Percentiles rank a stretch among this genome's conserved stretches.
Conservation (phyloP, 2,888 invertebrate species). For the Rhagonycha lutea region DNA sequence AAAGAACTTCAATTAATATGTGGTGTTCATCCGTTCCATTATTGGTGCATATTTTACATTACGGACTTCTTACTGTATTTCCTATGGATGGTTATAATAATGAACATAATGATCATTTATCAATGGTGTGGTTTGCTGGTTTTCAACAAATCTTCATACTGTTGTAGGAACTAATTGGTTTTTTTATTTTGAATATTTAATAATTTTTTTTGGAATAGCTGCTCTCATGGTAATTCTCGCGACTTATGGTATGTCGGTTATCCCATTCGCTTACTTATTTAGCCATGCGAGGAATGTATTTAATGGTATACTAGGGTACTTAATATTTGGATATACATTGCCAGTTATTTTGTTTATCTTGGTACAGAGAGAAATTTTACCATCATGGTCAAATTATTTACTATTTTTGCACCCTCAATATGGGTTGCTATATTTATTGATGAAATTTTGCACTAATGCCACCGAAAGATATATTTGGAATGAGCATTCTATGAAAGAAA, state of each 20-base stretch:
- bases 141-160: background rate
- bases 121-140: background rate
- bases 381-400: background rate
- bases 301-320: background rate
- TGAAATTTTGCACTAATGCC: background rate
- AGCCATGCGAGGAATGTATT: background rate
- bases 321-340: background rate
- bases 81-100: conserved; percentile 31
- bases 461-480: background rate
- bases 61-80: conserved; percentile 59
- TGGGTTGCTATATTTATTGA: background rate
- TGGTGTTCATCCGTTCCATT: conserved; percentile 62
- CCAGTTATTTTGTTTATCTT: background rate
- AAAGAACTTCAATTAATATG: conserved; percentile 71
- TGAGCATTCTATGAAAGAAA: background rate
- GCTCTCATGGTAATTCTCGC: background rate
- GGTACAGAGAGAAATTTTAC: background rate
- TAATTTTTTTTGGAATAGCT: background rate
- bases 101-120: background rate
- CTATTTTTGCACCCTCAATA: background rate
- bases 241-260: background rate
- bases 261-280: background rate
- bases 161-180: background rate
- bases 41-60: conserved; percentile 62
- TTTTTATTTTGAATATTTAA: background rate